phyloP scores from a whole-genome alignment of 2,797 vertebrate species.

The Phylloscopus collybita region DNA sequence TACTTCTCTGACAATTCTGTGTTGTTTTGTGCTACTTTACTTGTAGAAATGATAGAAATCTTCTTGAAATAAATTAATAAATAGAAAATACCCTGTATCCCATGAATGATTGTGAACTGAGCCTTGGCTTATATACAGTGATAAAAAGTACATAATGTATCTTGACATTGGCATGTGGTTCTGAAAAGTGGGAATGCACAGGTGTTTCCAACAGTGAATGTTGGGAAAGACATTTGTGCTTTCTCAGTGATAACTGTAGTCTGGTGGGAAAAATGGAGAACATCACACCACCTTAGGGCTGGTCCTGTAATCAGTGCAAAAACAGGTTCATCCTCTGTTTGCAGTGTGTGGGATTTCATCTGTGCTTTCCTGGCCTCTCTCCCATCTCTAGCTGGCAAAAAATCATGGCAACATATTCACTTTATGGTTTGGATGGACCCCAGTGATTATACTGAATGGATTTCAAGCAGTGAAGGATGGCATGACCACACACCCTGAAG shows the following conservation, averaged over 20 bases:
- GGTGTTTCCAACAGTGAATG: neutral
- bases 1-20: neutral
- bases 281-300: neutral
- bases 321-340: slow-evolving; percentile 29
- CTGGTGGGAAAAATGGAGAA: neutral
- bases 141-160: neutral
- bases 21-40: neutral
- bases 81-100: neutral
- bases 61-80: neutral
- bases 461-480: slow-evolving; percentile 63
- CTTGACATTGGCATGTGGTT: neutral
- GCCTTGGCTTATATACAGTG: neutral
- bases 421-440: slow-evolving; percentile 55
- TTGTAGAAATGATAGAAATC: neutral
- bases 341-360: neutral
- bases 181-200: neutral
- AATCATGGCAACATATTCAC: slow-evolving; percentile 55
- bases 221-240: neutral
- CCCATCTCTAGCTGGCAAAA: slow-evolving; percentile 49
- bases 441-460: slow-evolving; percentile 47
- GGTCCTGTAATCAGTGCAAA: neutral
- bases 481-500: slow-evolving; percentile 46
- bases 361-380: slow-evolving; percentile 32
- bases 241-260: neutral
- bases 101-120: neutral